phyloP scores from a whole-genome alignment of 2,888 invertebrate species.

The Campoplex nolae region DNA sequence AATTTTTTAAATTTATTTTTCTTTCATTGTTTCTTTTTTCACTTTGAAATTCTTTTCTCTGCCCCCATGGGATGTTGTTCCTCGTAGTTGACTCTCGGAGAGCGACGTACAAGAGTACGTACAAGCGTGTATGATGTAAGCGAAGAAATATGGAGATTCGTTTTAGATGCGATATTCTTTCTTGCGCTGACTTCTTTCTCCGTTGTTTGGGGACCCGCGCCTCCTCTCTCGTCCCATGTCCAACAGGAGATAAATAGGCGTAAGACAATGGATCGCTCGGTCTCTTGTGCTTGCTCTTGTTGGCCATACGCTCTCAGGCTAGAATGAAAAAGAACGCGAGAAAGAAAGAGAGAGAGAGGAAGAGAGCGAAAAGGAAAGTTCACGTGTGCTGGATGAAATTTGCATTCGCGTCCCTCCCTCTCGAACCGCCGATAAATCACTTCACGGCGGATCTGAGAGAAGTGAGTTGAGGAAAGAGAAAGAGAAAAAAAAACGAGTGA shows the following conservation, averaged over 20 bases:
- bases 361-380: constrained; percentile 76
- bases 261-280: constrained; percentile 79
- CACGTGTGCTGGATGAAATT: constrained; percentile 79
- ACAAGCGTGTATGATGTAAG: constrained; percentile 47
- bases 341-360: constrained; percentile 17
- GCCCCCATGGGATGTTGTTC: not conserved
- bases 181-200: constrained; percentile 28
- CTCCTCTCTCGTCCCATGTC: constrained; percentile 50
- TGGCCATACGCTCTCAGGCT: constrained; percentile 37
- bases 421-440: constrained; percentile 81
- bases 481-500: constrained; percentile 1
- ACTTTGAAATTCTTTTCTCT: not conserved
- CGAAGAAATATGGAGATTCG: constrained; percentile 59
- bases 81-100: constrained; percentile 24
- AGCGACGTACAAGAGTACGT: constrained; percentile 18
- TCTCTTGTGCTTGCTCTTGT: constrained; percentile 46
- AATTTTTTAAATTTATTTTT: not conserved
- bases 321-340: constrained; percentile 15
- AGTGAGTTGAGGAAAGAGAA: constrained; percentile 56
- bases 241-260: constrained; percentile 79
- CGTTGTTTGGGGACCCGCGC: constrained; percentile 12
- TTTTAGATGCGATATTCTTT: constrained; percentile 62
- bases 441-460: constrained; percentile 69
- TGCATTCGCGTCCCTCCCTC: constrained; percentile 80
- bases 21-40: constrained; percentile 13